Percentiles rank a stretch among this genome's conserved stretches.
Conservation (phyloP, 2,113 vertebrate species). For the Saguinus midas region DNA sequence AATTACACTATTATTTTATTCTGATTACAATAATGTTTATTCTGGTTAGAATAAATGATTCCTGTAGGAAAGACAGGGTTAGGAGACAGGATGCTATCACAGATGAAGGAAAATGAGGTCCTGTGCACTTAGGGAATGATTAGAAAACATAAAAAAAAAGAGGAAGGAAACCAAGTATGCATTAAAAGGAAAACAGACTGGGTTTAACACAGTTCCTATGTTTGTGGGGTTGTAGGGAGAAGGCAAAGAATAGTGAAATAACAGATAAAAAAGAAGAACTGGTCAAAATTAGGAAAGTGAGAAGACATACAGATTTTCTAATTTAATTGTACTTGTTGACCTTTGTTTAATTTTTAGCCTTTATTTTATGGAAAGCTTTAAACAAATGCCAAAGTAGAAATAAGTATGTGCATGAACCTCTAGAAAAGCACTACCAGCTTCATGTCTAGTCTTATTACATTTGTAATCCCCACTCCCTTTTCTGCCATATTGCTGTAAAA, state of each 20-base stretch:
- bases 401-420: not conserved
- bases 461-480: not conserved
- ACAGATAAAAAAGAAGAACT: not conserved
- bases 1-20: not conserved
- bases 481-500: not conserved
- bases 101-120: not conserved
- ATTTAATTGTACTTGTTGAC: not conserved
- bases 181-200: not conserved
- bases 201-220: not conserved
- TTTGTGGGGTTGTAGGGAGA: not conserved
- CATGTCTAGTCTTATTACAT: not conserved
- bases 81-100: not conserved
- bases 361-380: not conserved
- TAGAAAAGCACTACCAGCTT: not conserved
- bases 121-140: not conserved
- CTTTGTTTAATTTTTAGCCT: not conserved
- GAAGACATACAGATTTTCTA: not conserved
- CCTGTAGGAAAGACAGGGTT: not conserved
- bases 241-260: not conserved
- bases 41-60: not conserved
- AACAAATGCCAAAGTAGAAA: not conserved
- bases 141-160: not conserved
- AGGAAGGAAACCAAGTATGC: not conserved
- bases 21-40: not conserved
- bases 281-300: not conserved